phyloP scores from a whole-genome alignment of 2,113 vertebrate genomes.

The Daubentonia madagascariensis region DNA sequence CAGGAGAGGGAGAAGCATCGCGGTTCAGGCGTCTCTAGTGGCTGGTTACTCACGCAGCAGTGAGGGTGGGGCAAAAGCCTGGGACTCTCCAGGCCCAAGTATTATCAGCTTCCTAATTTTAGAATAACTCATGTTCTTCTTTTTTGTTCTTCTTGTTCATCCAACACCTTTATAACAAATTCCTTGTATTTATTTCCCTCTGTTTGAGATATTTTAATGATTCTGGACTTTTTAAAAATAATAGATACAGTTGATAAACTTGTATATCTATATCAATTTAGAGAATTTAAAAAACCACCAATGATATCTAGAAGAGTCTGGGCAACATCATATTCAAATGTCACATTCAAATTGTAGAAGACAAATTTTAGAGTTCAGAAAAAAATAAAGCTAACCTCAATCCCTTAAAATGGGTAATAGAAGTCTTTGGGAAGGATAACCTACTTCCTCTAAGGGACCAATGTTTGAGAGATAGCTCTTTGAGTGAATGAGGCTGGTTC shows the following conservation, averaged over 20 bases:
- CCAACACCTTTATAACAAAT: not conserved
- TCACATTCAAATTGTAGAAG: not conserved
- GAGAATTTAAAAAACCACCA: not conserved
- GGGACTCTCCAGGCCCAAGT: not conserved
- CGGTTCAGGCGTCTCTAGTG: not conserved
- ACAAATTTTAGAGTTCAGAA: not conserved
- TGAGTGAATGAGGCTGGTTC: not conserved
- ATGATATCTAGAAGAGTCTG: not conserved
- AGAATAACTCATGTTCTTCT: not conserved
- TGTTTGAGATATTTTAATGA: not conserved
- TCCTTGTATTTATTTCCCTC: not conserved
- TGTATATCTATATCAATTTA: not conserved
- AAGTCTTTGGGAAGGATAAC: not conserved
- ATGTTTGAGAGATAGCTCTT: not conserved
- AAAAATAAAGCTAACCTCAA: not conserved
- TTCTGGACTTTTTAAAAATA: not conserved
- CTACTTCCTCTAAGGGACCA: not conserved
- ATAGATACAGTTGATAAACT: not conserved
- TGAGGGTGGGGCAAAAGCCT: not conserved
- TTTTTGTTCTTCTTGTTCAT: not conserved
- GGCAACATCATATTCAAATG: not conserved
- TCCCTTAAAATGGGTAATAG: not conserved
- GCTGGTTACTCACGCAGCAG: accelerated
- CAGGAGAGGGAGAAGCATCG: not conserved
- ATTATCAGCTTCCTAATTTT: not conserved